Evolutionary conservation across 2,888 invertebrate species (phyloP).

Genomic region (Schizaphis graminum): DNA sequence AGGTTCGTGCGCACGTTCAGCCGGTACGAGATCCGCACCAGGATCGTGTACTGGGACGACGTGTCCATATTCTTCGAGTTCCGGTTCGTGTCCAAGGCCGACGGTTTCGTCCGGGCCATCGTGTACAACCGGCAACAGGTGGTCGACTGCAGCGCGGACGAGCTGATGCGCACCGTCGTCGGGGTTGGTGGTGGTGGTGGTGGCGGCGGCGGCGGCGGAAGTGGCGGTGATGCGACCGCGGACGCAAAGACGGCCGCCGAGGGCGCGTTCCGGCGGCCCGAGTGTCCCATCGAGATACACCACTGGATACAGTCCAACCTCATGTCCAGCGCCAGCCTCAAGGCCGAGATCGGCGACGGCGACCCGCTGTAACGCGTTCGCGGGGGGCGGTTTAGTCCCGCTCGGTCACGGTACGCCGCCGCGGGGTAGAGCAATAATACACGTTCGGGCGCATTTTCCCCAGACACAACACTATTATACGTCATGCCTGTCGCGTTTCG

Average conservation of each 20-base stretch:
- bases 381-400: no score
- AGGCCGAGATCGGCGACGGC: background rate
- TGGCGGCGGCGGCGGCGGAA: conserved; percentile 69
- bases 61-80: conserved; percentile 88
- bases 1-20: conserved; percentile 83
- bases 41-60: conserved; percentile 90
- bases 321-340: conserved; percentile 78
- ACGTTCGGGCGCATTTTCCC: background rate
- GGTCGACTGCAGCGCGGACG: conserved; percentile 72
- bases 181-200: conserved; percentile 70
- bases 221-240: conserved; percentile 67
- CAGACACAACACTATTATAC: background rate
- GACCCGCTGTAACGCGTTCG: background rate
- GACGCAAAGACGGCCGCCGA: conserved; percentile 67
- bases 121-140: conserved; percentile 71
- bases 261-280: conserved; percentile 63
- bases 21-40: conserved; percentile 80
- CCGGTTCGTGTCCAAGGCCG: conserved; percentile 79
- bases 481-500: no score
- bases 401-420: background rate
- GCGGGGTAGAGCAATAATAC: background rate
- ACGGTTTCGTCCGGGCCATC: conserved; percentile 77
- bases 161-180: conserved; percentile 70
- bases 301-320: conserved; percentile 81
- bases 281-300: conserved; percentile 73